These are phyloP conservation scores for Marronus borbonicus DNA, from an alignment of 2,888 invertebrate species.

Conservation along the genomic window DNA sequence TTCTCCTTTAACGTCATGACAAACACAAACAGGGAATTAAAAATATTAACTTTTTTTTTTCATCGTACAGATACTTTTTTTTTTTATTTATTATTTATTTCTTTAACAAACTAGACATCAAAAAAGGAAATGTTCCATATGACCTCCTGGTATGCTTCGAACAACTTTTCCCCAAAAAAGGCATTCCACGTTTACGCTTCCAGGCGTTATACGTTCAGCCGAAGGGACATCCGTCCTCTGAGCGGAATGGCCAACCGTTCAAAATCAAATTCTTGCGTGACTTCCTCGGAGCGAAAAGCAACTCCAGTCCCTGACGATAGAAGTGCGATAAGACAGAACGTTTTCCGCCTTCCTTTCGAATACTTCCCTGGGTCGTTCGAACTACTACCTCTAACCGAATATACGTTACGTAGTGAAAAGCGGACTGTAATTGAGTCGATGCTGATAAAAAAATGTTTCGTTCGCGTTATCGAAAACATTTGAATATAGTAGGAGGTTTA, in stretches of 20 bases:
- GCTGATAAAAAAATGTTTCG: slow-evolving; percentile 18
- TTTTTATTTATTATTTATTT: no score
- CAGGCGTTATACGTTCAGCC: neutral
- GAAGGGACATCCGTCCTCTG: neutral
- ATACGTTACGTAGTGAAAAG: neutral
- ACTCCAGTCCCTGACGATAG: slow-evolving; percentile 31
- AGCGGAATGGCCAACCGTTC: slow-evolving; percentile 15
- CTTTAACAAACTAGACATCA: no score
- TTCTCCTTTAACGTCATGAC: no score
- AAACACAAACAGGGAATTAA: no score
- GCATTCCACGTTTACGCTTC: neutral
- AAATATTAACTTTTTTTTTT: no score
- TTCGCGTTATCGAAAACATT: slow-evolving; percentile 19
- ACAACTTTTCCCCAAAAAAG: neutral
- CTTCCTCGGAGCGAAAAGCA: slow-evolving; percentile 29
- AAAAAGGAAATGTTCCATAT: no score
- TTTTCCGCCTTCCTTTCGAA: neutral
- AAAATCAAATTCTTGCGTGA: slow-evolving; percentile 44
- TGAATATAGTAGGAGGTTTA: slow-evolving; percentile 1
- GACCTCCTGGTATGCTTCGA: no score
- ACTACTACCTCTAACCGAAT: neutral
- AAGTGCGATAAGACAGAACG: slow-evolving; percentile 17
- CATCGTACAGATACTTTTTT: no score
- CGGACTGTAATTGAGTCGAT: slow-evolving; percentile 6
- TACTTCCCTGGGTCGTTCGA: neutral